Evolutionary conservation across 2,113 vertebrate species (phyloP), one percentile per base, ranked within the genome.

Genomic region (Epinephelus lanceolatus): DNA sequence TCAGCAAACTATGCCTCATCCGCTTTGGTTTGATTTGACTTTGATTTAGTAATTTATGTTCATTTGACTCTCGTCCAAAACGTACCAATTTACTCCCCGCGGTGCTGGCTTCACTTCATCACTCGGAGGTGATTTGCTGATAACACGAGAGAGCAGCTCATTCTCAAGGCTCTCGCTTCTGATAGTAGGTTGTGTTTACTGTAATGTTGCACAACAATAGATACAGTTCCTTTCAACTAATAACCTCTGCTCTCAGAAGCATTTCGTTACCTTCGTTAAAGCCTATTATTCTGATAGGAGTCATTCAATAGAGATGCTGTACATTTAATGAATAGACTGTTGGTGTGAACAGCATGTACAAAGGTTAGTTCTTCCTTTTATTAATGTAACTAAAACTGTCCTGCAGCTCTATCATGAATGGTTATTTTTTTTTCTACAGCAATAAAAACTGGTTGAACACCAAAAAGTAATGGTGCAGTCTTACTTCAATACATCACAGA

Each of bases 1-100:
- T 87, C 76, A 88, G 76, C 81, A 88, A 90, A 71, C 68, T 80
- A 27, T 61, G 55, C 59, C 75, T 70, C n/a, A 84, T 77, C 52
- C 27, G 2, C 56, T 91, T 79, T 88, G 67, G 88, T 81, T 85
- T 81, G 21, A 47, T 84, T 86, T 76, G 72, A 80, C 84, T 85
- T 90, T 82, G 75, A 88, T 79, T 86, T 66, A 30, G 56, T 78
- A 45, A 78, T 88, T 84, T 67, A 80, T 66, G 57, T 86, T 70
- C 37, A 15, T 80, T 80, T 89, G 86, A 86, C 37, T 80, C 52
- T 11, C 25, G 25, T 91, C 74, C 76, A 83, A 82, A 87, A 86
- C 55, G 23, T 57, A 55, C 72, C 40, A 47, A 84, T 90, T 85
- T 27, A 76, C 47, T 86, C 76, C 27, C 69, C 5, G 33, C 15